phyloP scores from a whole-genome alignment of 2,113 vertebrate genomes.

The Pelusios castaneus region DNA sequence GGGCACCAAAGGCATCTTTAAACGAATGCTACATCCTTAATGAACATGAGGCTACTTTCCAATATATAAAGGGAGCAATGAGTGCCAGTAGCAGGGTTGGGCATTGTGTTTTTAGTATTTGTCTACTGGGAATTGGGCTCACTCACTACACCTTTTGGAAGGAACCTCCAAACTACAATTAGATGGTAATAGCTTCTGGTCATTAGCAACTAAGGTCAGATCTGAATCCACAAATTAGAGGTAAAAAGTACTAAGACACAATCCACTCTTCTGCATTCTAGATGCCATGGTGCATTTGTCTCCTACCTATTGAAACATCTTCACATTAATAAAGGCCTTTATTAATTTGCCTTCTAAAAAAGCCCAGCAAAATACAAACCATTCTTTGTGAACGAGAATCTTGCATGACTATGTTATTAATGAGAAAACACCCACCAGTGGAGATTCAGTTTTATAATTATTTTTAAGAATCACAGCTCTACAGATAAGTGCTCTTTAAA shows the following conservation, averaged over 20 bases:
- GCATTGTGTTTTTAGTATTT: background rate
- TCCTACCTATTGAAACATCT: background rate
- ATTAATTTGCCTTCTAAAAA: too few species aligned
- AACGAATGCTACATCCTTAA: background rate
- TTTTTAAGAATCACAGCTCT: too few species aligned
- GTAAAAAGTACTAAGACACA: background rate
- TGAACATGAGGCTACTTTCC: background rate
- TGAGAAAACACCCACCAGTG: too few species aligned
- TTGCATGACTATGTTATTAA: too few species aligned
- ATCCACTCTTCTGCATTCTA: background rate
- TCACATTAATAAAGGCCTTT: too few species aligned
- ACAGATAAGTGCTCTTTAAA: too few species aligned
- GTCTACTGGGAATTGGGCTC: background rate
- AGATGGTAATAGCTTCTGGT: background rate
- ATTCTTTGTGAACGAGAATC: too few species aligned
- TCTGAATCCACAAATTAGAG: background rate
- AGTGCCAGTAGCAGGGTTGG: background rate
- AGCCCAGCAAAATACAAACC: too few species aligned
- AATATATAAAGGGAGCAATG: background rate
- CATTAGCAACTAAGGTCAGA: background rate
- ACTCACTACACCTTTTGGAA: background rate
- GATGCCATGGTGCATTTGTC: background rate
- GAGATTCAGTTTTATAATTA: too few species aligned
- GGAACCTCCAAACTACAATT: background rate
- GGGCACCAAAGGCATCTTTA: background rate